Evolutionary conservation across 2,113 vertebrate genomes (phyloP), one percentile per base, ranked within the genome.

Genomic region (Saimiri boliviensis): DNA sequence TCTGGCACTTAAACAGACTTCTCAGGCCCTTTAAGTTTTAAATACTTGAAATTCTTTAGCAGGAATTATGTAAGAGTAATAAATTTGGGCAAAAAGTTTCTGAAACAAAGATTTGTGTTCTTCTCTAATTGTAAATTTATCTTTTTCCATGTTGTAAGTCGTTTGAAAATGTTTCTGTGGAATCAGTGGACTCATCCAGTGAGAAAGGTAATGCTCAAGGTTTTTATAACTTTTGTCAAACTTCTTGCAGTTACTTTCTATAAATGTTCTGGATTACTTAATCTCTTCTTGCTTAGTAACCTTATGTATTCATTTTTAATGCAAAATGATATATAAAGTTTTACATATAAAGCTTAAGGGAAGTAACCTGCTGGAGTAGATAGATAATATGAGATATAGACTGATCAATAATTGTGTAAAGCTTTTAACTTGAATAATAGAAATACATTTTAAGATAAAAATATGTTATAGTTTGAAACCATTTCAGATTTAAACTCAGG

Each of bases 101-200:
- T 86, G 42, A 95, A 97, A 63, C 68, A 96, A 86, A 96, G 14
- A 9, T 96, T 49, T 86, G 84, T 93, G 93, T 30, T 47, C 97
- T 95, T 90, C 47, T 27, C 90, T 98, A 97, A 98, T 88, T 52
- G 93, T 91, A 93, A 68, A 49, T 97, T 86, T 95, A 12, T 98
- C 81, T 98, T 96, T 98, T 98, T 97, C 96, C 97, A 85, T 95
- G 96, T 97, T 97, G 58, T 96, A 98, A 99, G 99, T 99, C 99
- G 88, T 99, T 99, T 98, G 99, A 99, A 98, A 99, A 99, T 97
- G 98, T 99, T 85, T 99, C 99, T 54, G 97, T 99, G 99, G 99
- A 99, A 98, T 99, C 99, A 93, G 99, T 99, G 95, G 99, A 99
- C 97, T 99, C 99, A 92, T 96, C 99, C 97, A 99, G 98, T n/a